These are phyloP conservation scores for Ambastaia sidthimunki DNA, from an alignment of 2,797 vertebrate species.

Conservation along the genomic window DNA sequence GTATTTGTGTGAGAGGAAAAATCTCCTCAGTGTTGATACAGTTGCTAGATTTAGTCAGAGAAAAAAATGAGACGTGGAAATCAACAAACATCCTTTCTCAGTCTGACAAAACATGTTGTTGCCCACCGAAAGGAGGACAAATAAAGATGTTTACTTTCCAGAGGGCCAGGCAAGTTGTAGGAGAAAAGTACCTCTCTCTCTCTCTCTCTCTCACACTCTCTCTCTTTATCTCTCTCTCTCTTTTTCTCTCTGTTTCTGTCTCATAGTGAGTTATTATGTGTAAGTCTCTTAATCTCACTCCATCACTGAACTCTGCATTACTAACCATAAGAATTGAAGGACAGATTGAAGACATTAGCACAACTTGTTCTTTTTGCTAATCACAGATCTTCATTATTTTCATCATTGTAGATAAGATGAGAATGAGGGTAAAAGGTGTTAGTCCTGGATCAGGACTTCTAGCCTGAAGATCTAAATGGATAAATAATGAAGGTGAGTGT, in stretches of 20 bases:
- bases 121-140: constrained; percentile 5
- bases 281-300: background rate
- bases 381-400: constrained; percentile 17
- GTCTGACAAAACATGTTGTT: constrained; percentile 13
- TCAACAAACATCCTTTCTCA: constrained; percentile 21
- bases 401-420: background rate
- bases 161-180: background rate
- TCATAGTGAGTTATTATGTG: background rate
- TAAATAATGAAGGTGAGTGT: constrained; percentile 75
- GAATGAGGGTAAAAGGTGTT: constrained; percentile 16
- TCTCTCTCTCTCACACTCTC: no score
- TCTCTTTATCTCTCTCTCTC: no score
- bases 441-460: constrained; percentile 18
- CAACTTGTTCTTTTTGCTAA: background rate
- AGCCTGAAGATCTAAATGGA: constrained; percentile 67
- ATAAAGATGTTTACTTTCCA: constrained; percentile 28
- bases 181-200: background rate
- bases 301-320: background rate
- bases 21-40: background rate
- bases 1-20: background rate
- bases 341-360: background rate
- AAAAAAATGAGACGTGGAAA: constrained; percentile 5
- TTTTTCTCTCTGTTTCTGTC: background rate
- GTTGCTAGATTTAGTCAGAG: background rate
- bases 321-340: background rate